Evolutionary conservation across 2,888 invertebrate species (phyloP), one percentile per base, ranked within the genome.

Genomic region (Agonum fuliginosum): DNA sequence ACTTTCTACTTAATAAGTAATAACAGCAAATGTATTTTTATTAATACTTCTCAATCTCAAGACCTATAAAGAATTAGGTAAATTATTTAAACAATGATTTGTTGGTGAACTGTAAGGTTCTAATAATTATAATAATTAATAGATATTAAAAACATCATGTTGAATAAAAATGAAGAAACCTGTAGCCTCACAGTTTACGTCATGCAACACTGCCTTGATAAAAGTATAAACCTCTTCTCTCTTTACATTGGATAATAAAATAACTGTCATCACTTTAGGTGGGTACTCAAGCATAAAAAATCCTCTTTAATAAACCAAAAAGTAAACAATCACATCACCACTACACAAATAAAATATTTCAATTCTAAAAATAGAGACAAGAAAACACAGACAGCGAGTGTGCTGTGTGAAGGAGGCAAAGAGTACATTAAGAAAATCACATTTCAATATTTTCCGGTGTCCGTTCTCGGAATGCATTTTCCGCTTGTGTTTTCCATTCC

Each of bases 391-490:
- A 43, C n/a, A n/a, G n/a, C n/a, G n/a, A n/a, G n/a, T n/a, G n/a
- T n/a, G n/a, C n/a, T n/a, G n/a, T n/a, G n/a, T n/a, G 30, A 27
- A 27, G 5, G 14, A 34, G 30, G 27, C 54, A 54, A 54, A 65
- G 19, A 43, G 69, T 51, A 71, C 71, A 71, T 71, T 51, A 71
- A 48, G 48, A 71, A 71, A 71, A 71, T 71, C 71, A 71, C 51
- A 71, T 71, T 71, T 71, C 71, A 71, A 51, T 71, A 71, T 71
- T 71, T 71, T 71, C 71, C 51, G 30, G 48, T 71, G 71, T 51
- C 51, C 71, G 51, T 71, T 46, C 67, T 4, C 22, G n/a, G 24
- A 54, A 20, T 54, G 54, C 70, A 27, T 70, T 70, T 46, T 46
- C 48, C 30, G 20, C 37, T 48, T 30, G 24, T 24, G 48, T 65